Base-by-base conservation (phyloP, 2,113 vertebrate species). In the Mionectes macconnelli region DNA sequence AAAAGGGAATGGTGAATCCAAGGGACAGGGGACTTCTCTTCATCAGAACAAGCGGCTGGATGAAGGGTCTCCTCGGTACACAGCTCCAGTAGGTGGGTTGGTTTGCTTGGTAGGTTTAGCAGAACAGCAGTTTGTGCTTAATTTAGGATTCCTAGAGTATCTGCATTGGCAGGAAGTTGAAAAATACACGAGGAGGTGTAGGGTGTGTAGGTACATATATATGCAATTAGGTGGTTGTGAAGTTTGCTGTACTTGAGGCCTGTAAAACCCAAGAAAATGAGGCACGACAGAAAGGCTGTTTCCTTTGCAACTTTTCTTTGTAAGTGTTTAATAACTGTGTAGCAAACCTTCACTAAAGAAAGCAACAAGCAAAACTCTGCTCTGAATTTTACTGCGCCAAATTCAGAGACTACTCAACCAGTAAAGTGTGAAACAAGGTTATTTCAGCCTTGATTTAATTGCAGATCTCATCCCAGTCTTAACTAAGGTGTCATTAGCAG, bases 361-460 rank as follows among this genome's bases (percentile, higher is more conserved):
- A 67, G 56, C 39, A 72, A 40, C 1, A 4, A 84, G 14, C 8
- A 89, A 80, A 90, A 81, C 68, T 90, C 52, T 55, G 22, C 33
- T 90, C 88, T 90, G 44, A 93, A 84, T 66, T 90, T 90, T 94
- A 68, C 30, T 39, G 69, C 82, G 83, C 69, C 90, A 90, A 90
- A 87, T 90, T 96, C 90, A 89, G 68, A 90, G 88, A 93, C 37
- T 76, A 66, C 37, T 87, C 56, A 84, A 42, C 64, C 56, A 68
- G 82, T 93, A 56, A 96, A 81, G 69, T 87, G 66, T 93, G 86
- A 95, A 96, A 95, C 59, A 75, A 87, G 57, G 35, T 37, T 85
- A 79, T 95, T 95, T 92, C 66, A 89, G 40, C 62, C n/a, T 90
- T 95, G 80, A 92, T 95, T 93, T 93, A 89, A 92, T 94, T 92